phyloP scores from a whole-genome alignment of 1,140 invertebrate species.

The Procambarus virginalis region DNA sequence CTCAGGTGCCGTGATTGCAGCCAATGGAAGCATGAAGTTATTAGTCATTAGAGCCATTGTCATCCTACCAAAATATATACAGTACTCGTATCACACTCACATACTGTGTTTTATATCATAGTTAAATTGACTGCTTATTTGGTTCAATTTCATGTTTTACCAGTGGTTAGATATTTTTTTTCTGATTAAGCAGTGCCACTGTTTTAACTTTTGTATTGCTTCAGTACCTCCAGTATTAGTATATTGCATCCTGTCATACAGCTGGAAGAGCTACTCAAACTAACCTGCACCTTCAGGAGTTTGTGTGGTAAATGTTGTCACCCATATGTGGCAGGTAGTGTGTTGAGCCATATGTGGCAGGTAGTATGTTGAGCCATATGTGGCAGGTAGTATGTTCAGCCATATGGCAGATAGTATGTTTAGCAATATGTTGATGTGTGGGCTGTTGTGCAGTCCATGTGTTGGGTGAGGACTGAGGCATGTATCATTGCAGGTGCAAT shows the following conservation, averaged over 20 bases:
- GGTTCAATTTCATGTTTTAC: not conserved
- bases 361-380: not conserved
- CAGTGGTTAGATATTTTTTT: not conserved
- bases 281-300: not conserved
- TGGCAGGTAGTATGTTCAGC: not conserved
- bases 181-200: not conserved
- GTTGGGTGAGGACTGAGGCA: slow-evolving; percentile 10
- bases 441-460: not conserved
- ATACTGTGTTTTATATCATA: not conserved
- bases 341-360: not conserved
- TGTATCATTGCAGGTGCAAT: slow-evolving; percentile 57
- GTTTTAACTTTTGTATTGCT: not conserved
- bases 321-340: not conserved
- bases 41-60: not conserved
- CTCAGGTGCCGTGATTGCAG: not conserved
- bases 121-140: not conserved
- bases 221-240: not conserved
- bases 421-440: not conserved
- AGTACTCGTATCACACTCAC: not conserved
- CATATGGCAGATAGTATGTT: not conserved
- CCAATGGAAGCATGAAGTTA: not conserved
- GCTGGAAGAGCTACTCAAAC: not conserved
- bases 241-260: slow-evolving; percentile 4
- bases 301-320: not conserved
- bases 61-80: not conserved